Evolutionary conservation across 2,797 vertebrate species (phyloP), one percentile per base, ranked within the genome.

Genomic region (Liparis tanakae): DNA sequence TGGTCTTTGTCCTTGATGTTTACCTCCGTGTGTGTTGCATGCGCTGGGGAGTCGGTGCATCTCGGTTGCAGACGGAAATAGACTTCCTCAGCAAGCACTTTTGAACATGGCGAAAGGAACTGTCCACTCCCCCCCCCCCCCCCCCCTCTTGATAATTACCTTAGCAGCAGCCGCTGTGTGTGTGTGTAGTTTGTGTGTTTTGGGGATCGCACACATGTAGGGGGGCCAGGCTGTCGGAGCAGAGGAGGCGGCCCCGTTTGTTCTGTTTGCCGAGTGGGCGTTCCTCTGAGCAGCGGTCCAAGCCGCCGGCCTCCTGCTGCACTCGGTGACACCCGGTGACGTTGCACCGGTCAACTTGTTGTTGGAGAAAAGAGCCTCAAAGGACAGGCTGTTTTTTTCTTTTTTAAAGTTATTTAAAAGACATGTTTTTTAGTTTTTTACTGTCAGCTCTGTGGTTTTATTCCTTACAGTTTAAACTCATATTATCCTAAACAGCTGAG

Each of bases 261-360:
- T 88, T 87, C 87, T 85, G 85, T 92, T 91, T 92, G 91, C 89
- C 91, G 91, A 88, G 88, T 89, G 85, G 89, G 86, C 91, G 90
- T 92, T 92, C 91, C 88, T 85, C 80, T 82, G 77, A 88, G 56
- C 75, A 64, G 78, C 90, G 90, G 88, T 85, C 74, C 59, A 82
- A 82, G 72, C 78, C 73, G 75, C 61, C 33, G 1, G 70, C 72
- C 70, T 85, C 70, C 71, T 55, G 33, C 48, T 65, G 76, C 50
- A 83, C 74, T 72, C 71, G 14, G 50, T 34, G 61, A 68, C 78
- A 55, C 78, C 55, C 66, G 67, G 74, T 78, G 46, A 60, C 63
- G 1, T 13, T 67, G n/a, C 13, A 3, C 30, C 56, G n/a, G 18
- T 76, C 72, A 70, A 22, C 70, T 18, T 71, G 64, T 65, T 66